A percentile compares a stretch with the other conserved stretches of the same genome.
These are phyloP conservation scores for Ptyas mucosa DNA, from an alignment of 2,113 vertebrate species.

Conservation along the genomic window DNA sequence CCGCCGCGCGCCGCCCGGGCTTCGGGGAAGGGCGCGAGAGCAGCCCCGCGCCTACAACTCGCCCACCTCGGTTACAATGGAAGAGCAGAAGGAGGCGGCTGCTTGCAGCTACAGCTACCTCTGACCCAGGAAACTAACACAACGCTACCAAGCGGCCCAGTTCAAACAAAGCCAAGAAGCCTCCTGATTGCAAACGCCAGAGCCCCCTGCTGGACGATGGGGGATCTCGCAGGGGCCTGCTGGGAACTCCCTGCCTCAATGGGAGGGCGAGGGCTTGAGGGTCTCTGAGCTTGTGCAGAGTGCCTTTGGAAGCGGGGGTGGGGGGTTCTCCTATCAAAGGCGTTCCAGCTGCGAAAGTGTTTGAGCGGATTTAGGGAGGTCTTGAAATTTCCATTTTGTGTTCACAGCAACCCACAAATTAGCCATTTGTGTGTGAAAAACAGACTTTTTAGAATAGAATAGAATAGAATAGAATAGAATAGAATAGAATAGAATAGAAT, in stretches of 20 bases:
- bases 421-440: conserved; percentile 41
- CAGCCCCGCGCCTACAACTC: neutral
- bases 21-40: neutral
- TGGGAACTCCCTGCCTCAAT: neutral
- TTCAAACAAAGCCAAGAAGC: conserved; percentile 16
- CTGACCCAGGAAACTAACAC: conserved; percentile 35
- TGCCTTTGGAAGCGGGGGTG: neutral
- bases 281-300: neutral
- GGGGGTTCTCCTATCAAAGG: too few species aligned
- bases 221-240: neutral
- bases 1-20: neutral
- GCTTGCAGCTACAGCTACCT: neutral
- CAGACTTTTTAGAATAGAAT: neutral
- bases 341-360: neutral
- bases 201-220: conserved; percentile 4
- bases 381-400: conserved; percentile 47
- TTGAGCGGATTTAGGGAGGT: neutral
- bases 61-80: conserved; percentile 1
- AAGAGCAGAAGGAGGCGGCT: neutral
- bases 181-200: neutral
- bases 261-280: neutral
- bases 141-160: neutral
- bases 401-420: neutral
- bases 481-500: too few species aligned
- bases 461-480: too few species aligned